Evolutionary conservation across 2,113 vertebrate genomes (phyloP), one percentile per base, ranked within the genome.

Genomic region (Carollia perspicillata): DNA sequence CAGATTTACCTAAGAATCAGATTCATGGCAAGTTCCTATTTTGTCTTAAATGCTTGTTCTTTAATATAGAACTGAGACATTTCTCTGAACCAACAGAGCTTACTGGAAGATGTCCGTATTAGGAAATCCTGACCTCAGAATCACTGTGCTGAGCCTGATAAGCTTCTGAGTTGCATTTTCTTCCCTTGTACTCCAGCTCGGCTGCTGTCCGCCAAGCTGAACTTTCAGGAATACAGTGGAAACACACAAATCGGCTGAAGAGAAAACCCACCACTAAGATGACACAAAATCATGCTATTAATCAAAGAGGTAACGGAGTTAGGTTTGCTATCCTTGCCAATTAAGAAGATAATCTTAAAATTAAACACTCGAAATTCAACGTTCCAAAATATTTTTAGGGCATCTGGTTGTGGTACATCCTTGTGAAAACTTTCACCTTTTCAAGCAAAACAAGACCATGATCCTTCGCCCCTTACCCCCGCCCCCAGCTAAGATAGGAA

Each of bases 101-200:
- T n/a, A 35, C 14, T 58, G 26, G 72, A 53, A 68, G 40, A 84
- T 33, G 51, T 35, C 58, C 0, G 0, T n/a, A 93, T 65, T 78
- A 84, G 69, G 75, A 95, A 93, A 93, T 84, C 58, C 65, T 95
- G 68, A 93, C 83, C 91, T 89, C 65, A 89, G 66, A 49, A 80
- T 77, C 69, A 66, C 47, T 69, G 47, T 12, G 26, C 60, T 63
- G 49, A 72, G 35, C 51, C 40, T 7, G 60, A 60, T 65, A 89
- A 75, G 30, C 60, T 51, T 93, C 83, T 66, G 44, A 72, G n/a
- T 4, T 78, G 77, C 13, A 53, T 69, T 93, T 78, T 65, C 55
- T n/a, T 55, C 33, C 37, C 66, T 77, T 60, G 42, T 47, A 37
- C 42, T 93, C 60, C 75, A 58, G 42, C 7, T 87, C 18, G 42